phyloP scores from a whole-genome alignment of 1,140 invertebrate species.

The Scaptomyza montana region DNA sequence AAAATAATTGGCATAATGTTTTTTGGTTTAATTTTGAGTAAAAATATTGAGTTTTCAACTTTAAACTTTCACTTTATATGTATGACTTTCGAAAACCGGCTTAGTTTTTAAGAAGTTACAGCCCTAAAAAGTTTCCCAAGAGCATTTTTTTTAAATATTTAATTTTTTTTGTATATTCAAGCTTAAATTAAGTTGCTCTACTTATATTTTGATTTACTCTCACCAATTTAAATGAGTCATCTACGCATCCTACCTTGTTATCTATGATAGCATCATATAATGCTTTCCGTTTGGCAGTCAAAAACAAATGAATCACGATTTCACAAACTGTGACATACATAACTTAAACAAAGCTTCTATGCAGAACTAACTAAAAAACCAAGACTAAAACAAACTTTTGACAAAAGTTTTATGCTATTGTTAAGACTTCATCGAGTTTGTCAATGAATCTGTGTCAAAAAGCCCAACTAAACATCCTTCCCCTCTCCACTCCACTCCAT shows the following conservation, averaged over 20 bases:
- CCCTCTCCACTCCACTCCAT: neutral
- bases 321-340: slow-evolving; percentile 38
- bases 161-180: neutral
- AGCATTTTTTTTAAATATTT: too few relatives aligned
- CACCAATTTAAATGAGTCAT: slow-evolving; percentile 17
- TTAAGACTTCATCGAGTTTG: slow-evolving; percentile 76
- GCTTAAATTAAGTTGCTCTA: neutral
- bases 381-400: slow-evolving; percentile 31
- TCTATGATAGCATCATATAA: neutral
- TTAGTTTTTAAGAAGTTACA: too few relatives aligned
- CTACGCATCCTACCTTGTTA: neutral
- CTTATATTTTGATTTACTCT: neutral
- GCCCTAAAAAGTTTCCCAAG: too few relatives aligned
- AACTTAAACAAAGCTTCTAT: slow-evolving; percentile 62
- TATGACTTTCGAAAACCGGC: too few relatives aligned
- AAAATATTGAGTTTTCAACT: too few relatives aligned
- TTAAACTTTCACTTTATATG: too few relatives aligned
- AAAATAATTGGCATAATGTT: too few relatives aligned
- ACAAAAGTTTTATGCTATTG: slow-evolving; percentile 43
- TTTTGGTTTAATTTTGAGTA: neutral
- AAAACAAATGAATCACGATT: slow-evolving; percentile 27
- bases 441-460: slow-evolving; percentile 58
- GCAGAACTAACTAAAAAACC: neutral
- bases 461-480: slow-evolving; percentile 1
- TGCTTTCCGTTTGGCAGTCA: slow-evolving; percentile 15